Base-by-base conservation (phyloP, 1,140 invertebrate species). In the Drosophila ficusphila region DNA sequence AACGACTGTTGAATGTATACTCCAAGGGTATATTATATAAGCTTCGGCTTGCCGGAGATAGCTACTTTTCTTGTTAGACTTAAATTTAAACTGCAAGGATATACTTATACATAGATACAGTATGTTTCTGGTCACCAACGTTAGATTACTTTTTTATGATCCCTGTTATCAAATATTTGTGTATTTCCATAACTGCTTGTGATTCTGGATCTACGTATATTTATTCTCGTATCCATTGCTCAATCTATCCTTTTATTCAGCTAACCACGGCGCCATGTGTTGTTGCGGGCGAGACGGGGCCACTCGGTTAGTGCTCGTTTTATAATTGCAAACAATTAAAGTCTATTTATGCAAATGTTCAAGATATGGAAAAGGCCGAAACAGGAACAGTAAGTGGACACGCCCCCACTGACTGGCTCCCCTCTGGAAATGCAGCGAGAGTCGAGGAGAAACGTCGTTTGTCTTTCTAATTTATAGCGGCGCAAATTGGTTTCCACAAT, bases 311-410 rank as follows among this genome's bases (percentile, higher is more conserved):
- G 53, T 60, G 36, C 67, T 77, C 60, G 77, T 68, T 88, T 86
- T 86, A 86, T 86, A 86, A 86, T 86, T 86, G 82, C 82, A 88
- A 86, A 86, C 82, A 86, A 86, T 86, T 86, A 86, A 86, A 88
- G 82, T 86, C 82, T 88, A 86, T 86, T 86, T 86, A 86, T 88
- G 82, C 79, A 86, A 86, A 86, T 86, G 88, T 82, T 60, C 82
- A 86, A 86, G 82, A 86, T 86, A 86, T 88, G 77, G 27, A 29
- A 29, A 29, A n/a, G n/a, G n/a, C 29, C 29, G 41, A 44, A 48
- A 51, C 60, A 62, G 76, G 62, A 70, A 79, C 53, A 39, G 79
- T 49, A 76, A 81, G 64, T 38, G 38, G 65, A 54, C 76, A 76
- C 79, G 71, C 75, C 79, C 58, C 12, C 19, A 42, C n/a, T 11